Conservation (phyloP, 2,888 invertebrate species). For the Heliconius cydno region DNA sequence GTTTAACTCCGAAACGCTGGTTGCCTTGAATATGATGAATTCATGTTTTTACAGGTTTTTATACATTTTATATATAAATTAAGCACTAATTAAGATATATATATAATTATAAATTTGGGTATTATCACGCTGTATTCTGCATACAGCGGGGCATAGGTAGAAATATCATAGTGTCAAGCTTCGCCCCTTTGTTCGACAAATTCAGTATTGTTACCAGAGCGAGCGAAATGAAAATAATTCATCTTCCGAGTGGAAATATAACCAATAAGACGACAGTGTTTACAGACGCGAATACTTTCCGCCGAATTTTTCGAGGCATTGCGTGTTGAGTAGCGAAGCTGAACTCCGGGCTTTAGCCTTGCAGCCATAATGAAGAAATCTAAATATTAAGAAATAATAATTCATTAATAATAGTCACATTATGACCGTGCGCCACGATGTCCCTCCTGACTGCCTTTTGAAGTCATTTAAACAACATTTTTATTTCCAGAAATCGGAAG, state of each 20-base stretch:
- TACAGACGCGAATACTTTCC: no score
- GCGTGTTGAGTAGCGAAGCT: no score
- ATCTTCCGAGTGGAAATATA: background rate
- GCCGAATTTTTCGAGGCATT: no score
- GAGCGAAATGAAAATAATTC: background rate
- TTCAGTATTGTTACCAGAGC: background rate
- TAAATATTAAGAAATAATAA: no score
- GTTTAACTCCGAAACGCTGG: slow-evolving; percentile 61
- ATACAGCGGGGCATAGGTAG: no score
- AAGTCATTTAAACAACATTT: background rate
- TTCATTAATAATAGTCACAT: no score
- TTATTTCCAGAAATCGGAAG: slow-evolving; percentile 39
- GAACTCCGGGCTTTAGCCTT: no score
- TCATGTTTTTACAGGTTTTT: background rate
- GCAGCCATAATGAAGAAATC: no score
- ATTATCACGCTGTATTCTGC: no score
- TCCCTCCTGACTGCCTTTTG: background rate
- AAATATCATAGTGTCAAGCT: no score
- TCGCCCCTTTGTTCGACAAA: background rate
- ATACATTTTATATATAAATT: background rate
- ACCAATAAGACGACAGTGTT: background rate
- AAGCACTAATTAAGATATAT: background rate
- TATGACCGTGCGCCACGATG: no score
- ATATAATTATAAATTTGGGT: background rate
- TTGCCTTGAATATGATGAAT: slow-evolving; percentile 42